phyloP scores from a whole-genome alignment of 2,797 vertebrate species.

The Bothrops alternatus region DNA sequence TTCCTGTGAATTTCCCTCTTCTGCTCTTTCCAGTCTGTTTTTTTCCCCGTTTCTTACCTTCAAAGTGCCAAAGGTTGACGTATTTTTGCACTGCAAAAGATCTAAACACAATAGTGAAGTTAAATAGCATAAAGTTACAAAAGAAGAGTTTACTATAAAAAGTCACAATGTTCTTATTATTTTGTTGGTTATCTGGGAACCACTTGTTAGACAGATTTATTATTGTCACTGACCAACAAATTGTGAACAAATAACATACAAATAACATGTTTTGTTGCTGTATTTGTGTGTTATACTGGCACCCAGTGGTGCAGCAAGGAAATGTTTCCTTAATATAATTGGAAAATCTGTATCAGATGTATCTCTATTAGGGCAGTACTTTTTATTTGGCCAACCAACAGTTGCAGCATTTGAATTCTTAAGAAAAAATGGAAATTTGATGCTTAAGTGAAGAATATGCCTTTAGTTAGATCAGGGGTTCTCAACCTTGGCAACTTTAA shows the following conservation, averaged over 20 bases:
- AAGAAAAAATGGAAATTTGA: background rate
- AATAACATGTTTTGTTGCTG: background rate
- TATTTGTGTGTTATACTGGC: slow-evolving; percentile 5
- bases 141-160: background rate
- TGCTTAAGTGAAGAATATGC: background rate
- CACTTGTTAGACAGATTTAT: background rate
- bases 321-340: background rate
- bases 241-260: background rate
- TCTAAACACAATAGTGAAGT: background rate
- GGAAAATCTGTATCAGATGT: background rate
- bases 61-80: background rate
- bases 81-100: background rate
- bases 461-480: background rate
- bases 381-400: background rate
- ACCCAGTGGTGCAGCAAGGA: slow-evolving; percentile 6
- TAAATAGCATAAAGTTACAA: background rate
- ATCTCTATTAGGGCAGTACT: background rate
- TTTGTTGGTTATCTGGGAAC: background rate
- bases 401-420: background rate
- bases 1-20: background rate
- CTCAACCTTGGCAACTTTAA: too few species aligned
- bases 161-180: background rate
- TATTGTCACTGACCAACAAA: background rate
- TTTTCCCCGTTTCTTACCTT: background rate
- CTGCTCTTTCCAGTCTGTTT: background rate